Base-by-base conservation (phyloP, 1,140 invertebrate species). In the Drosophila varians region DNA sequence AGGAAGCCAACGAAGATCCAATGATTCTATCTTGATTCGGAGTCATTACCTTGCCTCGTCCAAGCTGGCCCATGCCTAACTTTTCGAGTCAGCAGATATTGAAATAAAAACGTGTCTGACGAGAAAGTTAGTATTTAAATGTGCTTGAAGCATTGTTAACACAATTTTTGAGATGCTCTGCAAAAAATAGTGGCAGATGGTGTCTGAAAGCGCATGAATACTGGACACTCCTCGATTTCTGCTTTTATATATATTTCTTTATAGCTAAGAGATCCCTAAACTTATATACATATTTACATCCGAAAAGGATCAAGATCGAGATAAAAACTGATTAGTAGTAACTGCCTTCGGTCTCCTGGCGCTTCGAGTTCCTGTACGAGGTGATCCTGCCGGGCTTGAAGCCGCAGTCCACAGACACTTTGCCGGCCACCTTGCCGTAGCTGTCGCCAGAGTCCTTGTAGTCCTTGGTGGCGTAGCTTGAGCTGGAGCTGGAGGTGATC, bases 371-470 rank as follows among this genome's bases (percentile, higher is more conserved):
- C 3, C 80, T 77, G 19, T 86, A 86, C 5, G 86, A 71, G 16
- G 78, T 69, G 8, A 90, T 64, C 26, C 78, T 74, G 21, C 89
- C 89, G 3, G 89, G 89, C 61, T 80, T 90, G 43, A 75, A 90
- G 4, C 89, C 89, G 25, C 89, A 90, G 49, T 90, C 89, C 7
- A 87, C 86, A 6, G 69, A 70, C 4, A 86, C 71, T 42, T 86
- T 88, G 36, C 55, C 76, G 6, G 57, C 69, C 16, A 71, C 73
- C 40, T 87, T 77, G 42, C 58, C 73, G 11, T 87, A 86, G 45
- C 73, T 28, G 6, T 87, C 55, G 36, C 51, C 36, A 12, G 18
- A 53, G 5, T 51, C 61, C 47, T 68, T 51, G 26, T 31, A 54
- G 55, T 46, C 42, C 31, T 65, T 64, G 62, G 43, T 40, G 14